These are phyloP conservation scores for Drosophila bocqueti DNA, from an alignment of 1,140 invertebrate genomes.

Conservation along the genomic window DNA sequence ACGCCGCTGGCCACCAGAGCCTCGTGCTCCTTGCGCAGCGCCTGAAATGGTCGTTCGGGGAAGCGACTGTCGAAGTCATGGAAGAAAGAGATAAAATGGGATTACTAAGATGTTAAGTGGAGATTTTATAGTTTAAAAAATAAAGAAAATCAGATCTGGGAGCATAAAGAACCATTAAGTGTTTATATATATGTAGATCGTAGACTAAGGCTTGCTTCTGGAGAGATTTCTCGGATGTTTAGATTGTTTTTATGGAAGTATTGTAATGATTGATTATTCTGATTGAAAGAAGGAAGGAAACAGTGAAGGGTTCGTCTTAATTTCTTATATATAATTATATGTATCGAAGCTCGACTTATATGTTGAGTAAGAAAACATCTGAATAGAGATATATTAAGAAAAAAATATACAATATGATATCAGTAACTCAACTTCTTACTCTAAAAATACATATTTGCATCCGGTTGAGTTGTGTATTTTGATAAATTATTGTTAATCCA, in stretches of 20 bases:
- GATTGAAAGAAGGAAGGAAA: background rate
- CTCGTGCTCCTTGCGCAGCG: constrained; percentile 81
- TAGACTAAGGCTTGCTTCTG: too few species aligned
- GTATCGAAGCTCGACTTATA: background rate
- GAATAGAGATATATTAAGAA: too few species aligned
- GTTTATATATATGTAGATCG: too few species aligned
- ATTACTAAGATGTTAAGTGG: background rate
- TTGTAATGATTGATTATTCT: too few species aligned
- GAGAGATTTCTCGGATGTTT: too few species aligned
- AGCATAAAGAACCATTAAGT: background rate
- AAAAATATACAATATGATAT: background rate
- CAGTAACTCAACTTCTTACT: background rate
- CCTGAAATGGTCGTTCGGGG: constrained; percentile 82
- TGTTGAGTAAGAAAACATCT: background rate
- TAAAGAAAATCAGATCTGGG: background rate
- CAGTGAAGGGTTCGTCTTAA: background rate
- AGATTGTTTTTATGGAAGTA: too few species aligned
- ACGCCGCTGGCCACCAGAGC: constrained; percentile 63
- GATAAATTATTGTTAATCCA: too few species aligned
- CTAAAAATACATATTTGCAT: background rate
- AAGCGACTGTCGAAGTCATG: constrained; percentile 51
- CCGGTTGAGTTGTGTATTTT: background rate
- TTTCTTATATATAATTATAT: too few species aligned
- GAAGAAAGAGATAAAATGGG: background rate
- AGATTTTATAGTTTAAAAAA: background rate